A percentile compares a stretch with the other conserved stretches of the same genome.
Conservation (phyloP, 2,888 invertebrate genomes). For the Melanostoma scalare region DNA sequence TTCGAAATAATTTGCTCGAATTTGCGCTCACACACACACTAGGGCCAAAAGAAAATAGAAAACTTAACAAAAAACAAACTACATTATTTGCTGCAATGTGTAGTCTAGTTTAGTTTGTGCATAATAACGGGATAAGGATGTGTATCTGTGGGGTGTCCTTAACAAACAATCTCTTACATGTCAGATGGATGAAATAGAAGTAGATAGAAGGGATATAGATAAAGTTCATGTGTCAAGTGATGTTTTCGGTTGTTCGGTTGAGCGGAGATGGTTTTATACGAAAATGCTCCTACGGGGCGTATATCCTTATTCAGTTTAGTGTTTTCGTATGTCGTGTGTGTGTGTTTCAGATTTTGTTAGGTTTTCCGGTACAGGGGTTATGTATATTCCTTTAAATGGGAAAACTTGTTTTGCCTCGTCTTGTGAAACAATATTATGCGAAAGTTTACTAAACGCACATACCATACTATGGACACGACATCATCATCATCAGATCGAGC, state of each 20-base stretch:
- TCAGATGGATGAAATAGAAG: constrained; percentile 1
- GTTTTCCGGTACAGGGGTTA: constrained; percentile 48
- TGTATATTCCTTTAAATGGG: constrained; percentile 55
- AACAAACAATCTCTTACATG: constrained; percentile 56
- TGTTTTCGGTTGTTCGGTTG: constrained; percentile 52
- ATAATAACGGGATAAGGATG: constrained; percentile 38
- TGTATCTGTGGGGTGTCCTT: constrained; percentile 16
- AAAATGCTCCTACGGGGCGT: constrained; percentile 46
- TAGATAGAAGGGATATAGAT: constrained; percentile 14
- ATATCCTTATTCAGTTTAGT: constrained; percentile 36
- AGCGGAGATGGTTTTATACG: constrained; percentile 29
- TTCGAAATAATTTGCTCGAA: constrained; percentile 35
- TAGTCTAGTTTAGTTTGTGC: constrained; percentile 39
- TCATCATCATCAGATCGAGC: constrained; percentile 2
- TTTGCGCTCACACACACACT: background rate
- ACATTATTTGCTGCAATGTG: constrained; percentile 50
- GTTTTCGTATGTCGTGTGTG: constrained; percentile 12
- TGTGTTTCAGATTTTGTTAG: constrained; percentile 29
- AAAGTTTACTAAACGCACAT: constrained; percentile 59
- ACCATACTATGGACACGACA: background rate
- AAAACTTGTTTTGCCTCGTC: constrained; percentile 62
- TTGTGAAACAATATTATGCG: constrained; percentile 43
- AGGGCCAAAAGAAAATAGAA: background rate
- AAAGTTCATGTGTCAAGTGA: constrained; percentile 71
- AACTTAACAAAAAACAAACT: constrained; percentile 18